Evolutionary conservation across 2,888 invertebrate species (phyloP).

Genomic region (Drosophila maculinotata): DNA sequence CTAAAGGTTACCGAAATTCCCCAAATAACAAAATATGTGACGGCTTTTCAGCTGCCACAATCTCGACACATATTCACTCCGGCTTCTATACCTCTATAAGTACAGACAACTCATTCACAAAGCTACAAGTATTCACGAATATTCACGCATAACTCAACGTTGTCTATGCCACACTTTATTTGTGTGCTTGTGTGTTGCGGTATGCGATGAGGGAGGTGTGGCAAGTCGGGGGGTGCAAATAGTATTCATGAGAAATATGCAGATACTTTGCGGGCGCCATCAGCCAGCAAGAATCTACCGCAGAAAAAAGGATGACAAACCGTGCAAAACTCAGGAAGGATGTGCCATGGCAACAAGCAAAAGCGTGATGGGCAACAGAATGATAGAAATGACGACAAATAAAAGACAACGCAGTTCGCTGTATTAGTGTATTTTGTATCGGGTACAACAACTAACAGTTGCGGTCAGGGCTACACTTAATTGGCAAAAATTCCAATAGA

Average conservation of each 20-base stretch:
- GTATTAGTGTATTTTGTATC: slow-evolving; percentile 1
- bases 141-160: slow-evolving; percentile 70
- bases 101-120: slow-evolving; percentile 57
- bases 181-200: neutral
- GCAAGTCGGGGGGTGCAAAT: slow-evolving; percentile 38
- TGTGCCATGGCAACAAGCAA: slow-evolving; percentile 45
- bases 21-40: slow-evolving; percentile 39
- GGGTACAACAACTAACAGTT: neutral
- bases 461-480: neutral
- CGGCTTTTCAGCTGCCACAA: slow-evolving; percentile 34
- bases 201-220: neutral
- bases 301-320: slow-evolving; percentile 61
- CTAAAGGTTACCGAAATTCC: slow-evolving; percentile 25
- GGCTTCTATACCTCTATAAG: slow-evolving; percentile 15
- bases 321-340: slow-evolving; percentile 57
- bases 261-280: slow-evolving; percentile 48
- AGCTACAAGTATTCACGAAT: slow-evolving; percentile 38
- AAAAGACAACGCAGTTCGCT: slow-evolving; percentile 19
- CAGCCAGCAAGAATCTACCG: slow-evolving; percentile 46
- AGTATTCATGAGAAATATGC: slow-evolving; percentile 77
- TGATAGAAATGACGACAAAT: slow-evolving; percentile 40
- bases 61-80: slow-evolving; percentile 16
- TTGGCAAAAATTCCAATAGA: slow-evolving; percentile 38
- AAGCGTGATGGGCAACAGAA: neutral
- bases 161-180: slow-evolving; percentile 13